Base-by-base conservation (phyloP, 2,113 vertebrate species). In the Scomber japonicus region DNA sequence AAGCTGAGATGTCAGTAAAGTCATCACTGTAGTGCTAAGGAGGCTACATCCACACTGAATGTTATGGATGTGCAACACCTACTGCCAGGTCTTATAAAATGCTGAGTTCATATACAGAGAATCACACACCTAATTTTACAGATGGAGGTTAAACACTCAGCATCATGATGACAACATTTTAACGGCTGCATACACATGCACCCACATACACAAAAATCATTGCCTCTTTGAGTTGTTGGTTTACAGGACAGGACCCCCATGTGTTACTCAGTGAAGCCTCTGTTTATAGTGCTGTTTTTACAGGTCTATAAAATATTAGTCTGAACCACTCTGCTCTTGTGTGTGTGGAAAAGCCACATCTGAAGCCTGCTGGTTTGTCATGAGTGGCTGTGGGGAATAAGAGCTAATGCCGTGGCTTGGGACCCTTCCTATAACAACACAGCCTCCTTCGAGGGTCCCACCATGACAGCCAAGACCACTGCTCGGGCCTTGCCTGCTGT, bases 261-360 rank as follows among this genome's bases (percentile, higher is more conserved):
- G 81, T 84, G 89, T 77, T 85, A 87, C 89, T 91, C 76, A 87
- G 85, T 89, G 81, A 93, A 93, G 87, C 82, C 87, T 91, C 91
- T 94, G 91, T 95, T 95, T 94, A 92, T 93, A 87, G 83, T 91
- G 77, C 83, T 94, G 90, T 87, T 94, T 95, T 95, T 91, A 94
- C 88, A 91, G 91, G 90, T 93, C 89, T 90, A 89, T 94, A 93
- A 95, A 94, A 93, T 93, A 94, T 93, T 90, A 94, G 90, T 89
- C 87, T 90, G 82, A 92, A 88, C 91, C 89, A 89, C 94, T 93
- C 82, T 60, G 76, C 83, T 93, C 89, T 91, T 92, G 88, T 92
- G 89, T 88, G 92, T 84, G 85, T 88, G 84, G 85, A 91, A 92
- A 94, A 91, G 86, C 88, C 92, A 94, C 91, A 93, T 94, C 88